Percentiles rank a stretch among this genome's conserved stretches.
These are phyloP conservation scores for Agrochola macilenta DNA, from an alignment of 2,888 invertebrate genomes.

Conservation along the genomic window DNA sequence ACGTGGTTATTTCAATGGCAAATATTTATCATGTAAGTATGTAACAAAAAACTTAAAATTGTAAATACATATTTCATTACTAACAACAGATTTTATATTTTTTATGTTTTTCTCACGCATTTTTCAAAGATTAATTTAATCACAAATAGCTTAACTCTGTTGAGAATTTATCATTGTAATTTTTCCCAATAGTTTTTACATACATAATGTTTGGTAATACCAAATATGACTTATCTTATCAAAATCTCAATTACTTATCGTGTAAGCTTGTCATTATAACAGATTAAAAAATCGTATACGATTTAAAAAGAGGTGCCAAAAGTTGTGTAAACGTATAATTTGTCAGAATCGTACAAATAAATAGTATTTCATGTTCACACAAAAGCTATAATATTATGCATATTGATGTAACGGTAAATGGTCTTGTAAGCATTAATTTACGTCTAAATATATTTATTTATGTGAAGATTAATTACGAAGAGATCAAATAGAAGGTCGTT, in stretches of 20 bases:
- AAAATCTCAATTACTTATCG: slow-evolving; percentile 56
- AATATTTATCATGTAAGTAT: not conserved
- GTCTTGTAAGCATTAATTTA: slow-evolving; percentile 66
- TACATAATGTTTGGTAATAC: slow-evolving; percentile 37
- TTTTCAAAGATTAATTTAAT: slow-evolving; percentile 44
- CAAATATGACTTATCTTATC: slow-evolving; percentile 53
- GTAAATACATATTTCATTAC: slow-evolving; percentile 21
- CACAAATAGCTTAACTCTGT: slow-evolving; percentile 48
- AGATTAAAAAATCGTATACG: slow-evolving; percentile 44
- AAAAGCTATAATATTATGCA: slow-evolving; percentile 60
- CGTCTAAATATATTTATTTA: slow-evolving; percentile 62
- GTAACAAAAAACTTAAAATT: slow-evolving; percentile 16
- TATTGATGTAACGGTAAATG: slow-evolving; percentile 60
- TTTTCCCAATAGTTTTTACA: slow-evolving; percentile 34
- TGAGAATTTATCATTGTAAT: slow-evolving; percentile 52
- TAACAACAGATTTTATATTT: slow-evolving; percentile 10
- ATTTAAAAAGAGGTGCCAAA: slow-evolving; percentile 58
- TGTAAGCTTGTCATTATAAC: slow-evolving; percentile 41
- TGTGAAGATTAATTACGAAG: slow-evolving; percentile 62
- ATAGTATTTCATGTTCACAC: slow-evolving; percentile 62
- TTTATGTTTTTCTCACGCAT: slow-evolving; percentile 42
- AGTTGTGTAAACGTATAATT: slow-evolving; percentile 63
- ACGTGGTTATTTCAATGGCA: not conserved
- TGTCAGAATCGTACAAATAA: slow-evolving; percentile 56
- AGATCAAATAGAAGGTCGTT: slow-evolving; percentile 65